Percentiles rank a stretch among this genome's conserved stretches.
phyloP scores from a whole-genome alignment of 2,888 invertebrate species.

The Tachina lurida region DNA sequence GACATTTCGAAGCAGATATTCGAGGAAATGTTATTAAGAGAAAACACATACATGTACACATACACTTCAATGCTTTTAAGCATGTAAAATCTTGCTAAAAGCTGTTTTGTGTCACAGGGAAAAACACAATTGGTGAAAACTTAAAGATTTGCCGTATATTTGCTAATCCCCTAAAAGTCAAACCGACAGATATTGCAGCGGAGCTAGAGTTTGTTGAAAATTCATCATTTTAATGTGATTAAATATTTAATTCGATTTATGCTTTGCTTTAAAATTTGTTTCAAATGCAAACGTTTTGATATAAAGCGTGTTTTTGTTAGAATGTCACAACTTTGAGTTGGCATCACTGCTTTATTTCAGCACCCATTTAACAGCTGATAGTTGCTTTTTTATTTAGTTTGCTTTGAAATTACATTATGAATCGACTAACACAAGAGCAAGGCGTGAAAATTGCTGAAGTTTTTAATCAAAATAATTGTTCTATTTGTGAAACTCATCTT shows the following conservation, averaged over 20 bases:
- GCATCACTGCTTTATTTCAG: too few relatives aligned
- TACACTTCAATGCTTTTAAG: neutral
- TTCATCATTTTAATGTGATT: neutral
- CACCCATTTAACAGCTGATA: too few relatives aligned
- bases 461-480: too few relatives aligned
- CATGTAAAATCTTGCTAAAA: neutral
- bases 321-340: too few relatives aligned
- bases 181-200: neutral
- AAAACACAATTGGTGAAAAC: neutral
- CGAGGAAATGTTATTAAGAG: conserved; percentile 7
- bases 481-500: too few relatives aligned
- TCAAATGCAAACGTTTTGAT: neutral
- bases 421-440: too few relatives aligned
- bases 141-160: neutral
- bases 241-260: conserved; percentile 3
- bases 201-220: neutral
- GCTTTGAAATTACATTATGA: too few relatives aligned
- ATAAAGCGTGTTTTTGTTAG: too few relatives aligned
- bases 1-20: conserved; percentile 45
- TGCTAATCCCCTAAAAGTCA: conserved; percentile 7
- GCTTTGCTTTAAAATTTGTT: neutral
- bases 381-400: too few relatives aligned
- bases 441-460: too few relatives aligned
- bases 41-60: neutral
- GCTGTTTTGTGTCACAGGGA: conserved; percentile 7